A percentile compares a stretch with the other conserved stretches of the same genome.
Conservation (phyloP, 2,797 vertebrate species). For the Spheniscus humboldti region DNA sequence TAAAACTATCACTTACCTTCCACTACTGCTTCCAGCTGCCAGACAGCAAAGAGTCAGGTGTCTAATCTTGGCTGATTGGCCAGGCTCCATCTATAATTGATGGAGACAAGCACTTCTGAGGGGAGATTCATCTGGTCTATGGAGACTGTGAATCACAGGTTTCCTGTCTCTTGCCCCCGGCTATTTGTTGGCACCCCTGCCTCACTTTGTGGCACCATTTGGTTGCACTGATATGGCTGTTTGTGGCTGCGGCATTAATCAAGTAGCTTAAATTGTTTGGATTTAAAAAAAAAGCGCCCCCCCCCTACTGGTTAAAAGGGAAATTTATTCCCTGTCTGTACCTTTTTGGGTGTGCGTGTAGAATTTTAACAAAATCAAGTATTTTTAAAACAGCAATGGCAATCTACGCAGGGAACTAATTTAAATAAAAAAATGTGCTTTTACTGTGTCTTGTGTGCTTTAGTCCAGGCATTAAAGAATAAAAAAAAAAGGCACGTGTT, state of each 20-base stretch:
- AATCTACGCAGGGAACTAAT: background rate
- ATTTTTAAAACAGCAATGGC: background rate
- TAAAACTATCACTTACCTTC: conserved; percentile 14
- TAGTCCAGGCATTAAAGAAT: background rate
- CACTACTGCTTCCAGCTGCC: background rate
- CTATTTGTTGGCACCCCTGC: background rate
- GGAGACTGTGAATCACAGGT: background rate
- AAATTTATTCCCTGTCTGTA: background rate
- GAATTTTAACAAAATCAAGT: background rate
- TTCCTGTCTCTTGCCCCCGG: background rate
- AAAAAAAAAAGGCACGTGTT: background rate
- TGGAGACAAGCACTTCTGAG: conserved; percentile 35
- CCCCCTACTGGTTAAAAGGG: background rate
- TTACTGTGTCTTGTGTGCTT: background rate
- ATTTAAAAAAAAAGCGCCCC: background rate
- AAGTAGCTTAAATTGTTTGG: background rate
- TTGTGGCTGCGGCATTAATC: background rate
- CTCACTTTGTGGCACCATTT: background rate
- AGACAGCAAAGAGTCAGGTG: background rate
- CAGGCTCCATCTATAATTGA: conserved; percentile 29
- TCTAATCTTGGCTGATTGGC: conserved; percentile 16
- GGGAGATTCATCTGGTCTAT: background rate
- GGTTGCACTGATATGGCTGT: background rate
- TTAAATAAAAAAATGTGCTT: background rate
- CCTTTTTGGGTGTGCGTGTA: background rate